Base-by-base conservation (phyloP, 1,140 invertebrate species). In the Homarus americanus region DNA sequence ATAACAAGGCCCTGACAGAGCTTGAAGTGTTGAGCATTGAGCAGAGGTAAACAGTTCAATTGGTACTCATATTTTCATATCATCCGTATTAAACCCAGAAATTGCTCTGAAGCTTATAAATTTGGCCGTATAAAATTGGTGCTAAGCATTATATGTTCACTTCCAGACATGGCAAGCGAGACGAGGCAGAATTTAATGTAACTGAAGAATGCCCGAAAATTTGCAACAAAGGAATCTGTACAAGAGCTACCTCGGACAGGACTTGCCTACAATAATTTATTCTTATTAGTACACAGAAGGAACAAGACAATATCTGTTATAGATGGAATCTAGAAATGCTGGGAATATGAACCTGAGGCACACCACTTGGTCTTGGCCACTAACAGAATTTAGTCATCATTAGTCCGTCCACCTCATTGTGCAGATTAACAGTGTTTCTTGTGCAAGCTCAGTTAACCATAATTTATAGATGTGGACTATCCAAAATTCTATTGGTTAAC, bases 191-290 rank as follows among this genome's bases (percentile, higher is more conserved):
- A 32, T 83, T 83, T 83, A 66, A 83, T 69, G 82, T 38, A 83
- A 83, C 28, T 83, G 82, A 83, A 83, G 44, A 83, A 83, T 83
- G 82, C 82, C 82, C 82, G 69, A 83, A 69, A 83, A 83, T 83
- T 83, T 69, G 82, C 82, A 66, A 69, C 63, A 66, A 63, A 83
- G 36, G 82, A 83, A 83, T 83, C 82, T 41, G 58, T 66, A 83
- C 82, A 83, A 83, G 82, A 83, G 82, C 58, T 63, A 83, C 53
- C 82, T 63, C 69, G 63, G 82, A 83, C 58, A 63, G 63, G 82
- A 83, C 63, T 66, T 28, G 82, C 34, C 76, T 49, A 79, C 76
- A 79, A 44, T 41, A 44, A 32, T 44, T 49, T 44, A 32, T 44
- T 49, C 76, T 49, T 79, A 41, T 44, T 28, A 44, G 44, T 79